These are phyloP conservation scores for Felis catus DNA, from an alignment of 2,113 vertebrate species.

Conservation along the genomic window DNA sequence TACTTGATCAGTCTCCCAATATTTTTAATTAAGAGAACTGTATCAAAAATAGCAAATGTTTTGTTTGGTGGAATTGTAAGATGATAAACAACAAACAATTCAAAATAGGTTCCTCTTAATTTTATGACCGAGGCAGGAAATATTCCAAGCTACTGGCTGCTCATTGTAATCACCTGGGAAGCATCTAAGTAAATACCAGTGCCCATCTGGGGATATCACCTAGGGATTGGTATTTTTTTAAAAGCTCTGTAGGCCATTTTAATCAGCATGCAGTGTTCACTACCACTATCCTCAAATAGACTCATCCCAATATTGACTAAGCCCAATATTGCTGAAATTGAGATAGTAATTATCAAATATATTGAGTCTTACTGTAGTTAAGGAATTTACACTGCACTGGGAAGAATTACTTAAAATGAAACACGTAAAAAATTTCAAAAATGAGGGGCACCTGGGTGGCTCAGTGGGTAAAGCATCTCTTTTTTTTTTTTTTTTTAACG, in stretches of 20 bases:
- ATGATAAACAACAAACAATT: neutral
- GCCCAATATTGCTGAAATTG: neutral
- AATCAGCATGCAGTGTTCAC: neutral
- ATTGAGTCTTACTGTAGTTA: neutral
- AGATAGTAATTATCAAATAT: neutral
- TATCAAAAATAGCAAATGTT: constrained; percentile 27
- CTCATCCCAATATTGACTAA: neutral
- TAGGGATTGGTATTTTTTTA: neutral
- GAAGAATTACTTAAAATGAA: neutral
- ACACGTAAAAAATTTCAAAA: neutral
- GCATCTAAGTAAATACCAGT: neutral
- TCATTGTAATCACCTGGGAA: neutral
- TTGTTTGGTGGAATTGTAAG: neutral
- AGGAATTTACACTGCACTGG: neutral
- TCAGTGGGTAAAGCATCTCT: too few relatives aligned
- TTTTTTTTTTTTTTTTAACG: too few relatives aligned
- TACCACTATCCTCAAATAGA: neutral
- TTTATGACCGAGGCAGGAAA: neutral
- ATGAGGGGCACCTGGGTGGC: too few relatives aligned
- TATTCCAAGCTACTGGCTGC: neutral
- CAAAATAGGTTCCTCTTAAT: neutral
- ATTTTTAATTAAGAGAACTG: constrained; percentile 44
- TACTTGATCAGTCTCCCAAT: neutral
- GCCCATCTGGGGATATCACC: neutral
- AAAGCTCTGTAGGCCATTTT: neutral